These are phyloP conservation scores for Regulus satrapa DNA, from an alignment of 2,113 vertebrate species.

Conservation along the genomic window DNA sequence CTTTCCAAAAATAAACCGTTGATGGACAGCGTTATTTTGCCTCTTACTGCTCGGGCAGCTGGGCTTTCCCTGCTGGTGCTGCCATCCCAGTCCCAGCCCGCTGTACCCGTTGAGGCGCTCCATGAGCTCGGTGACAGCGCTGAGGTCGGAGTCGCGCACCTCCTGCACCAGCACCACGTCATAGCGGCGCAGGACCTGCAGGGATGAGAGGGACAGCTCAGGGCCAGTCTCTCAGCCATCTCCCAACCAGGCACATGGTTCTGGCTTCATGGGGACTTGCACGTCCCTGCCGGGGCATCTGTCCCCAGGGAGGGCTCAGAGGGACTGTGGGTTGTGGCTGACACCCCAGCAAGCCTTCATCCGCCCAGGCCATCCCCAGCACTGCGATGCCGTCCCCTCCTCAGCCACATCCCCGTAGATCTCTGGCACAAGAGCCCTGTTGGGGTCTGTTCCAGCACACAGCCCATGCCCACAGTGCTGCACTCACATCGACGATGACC, in stretches of 20 bases:
- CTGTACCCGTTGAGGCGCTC: slow-evolving; percentile 49
- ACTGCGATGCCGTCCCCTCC: not conserved
- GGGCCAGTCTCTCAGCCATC: not conserved
- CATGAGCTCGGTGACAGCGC: slow-evolving; percentile 78
- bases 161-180: slow-evolving; percentile 85
- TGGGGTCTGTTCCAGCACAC: not conserved
- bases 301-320: not conserved
- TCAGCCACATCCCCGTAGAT: rapidly evolving
- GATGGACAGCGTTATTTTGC: not conserved
- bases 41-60: not conserved
- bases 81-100: rapidly evolving
- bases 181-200: slow-evolving; percentile 77
- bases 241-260: rapidly evolving
- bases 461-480: rapidly evolving
- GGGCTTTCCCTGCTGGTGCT: not conserved
- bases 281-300: rapidly evolving
- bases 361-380: not conserved
- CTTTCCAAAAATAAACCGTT: not conserved
- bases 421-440: rapidly evolving
- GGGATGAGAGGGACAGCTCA: not conserved
- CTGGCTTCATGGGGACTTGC: rapidly evolving
- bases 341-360: not conserved
- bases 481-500: slow-evolving; percentile 74
- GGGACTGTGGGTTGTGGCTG: not conserved
- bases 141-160: slow-evolving; percentile 81